phyloP scores from a whole-genome alignment of 2,113 vertebrate genomes.

The Takifugu flavidus region DNA sequence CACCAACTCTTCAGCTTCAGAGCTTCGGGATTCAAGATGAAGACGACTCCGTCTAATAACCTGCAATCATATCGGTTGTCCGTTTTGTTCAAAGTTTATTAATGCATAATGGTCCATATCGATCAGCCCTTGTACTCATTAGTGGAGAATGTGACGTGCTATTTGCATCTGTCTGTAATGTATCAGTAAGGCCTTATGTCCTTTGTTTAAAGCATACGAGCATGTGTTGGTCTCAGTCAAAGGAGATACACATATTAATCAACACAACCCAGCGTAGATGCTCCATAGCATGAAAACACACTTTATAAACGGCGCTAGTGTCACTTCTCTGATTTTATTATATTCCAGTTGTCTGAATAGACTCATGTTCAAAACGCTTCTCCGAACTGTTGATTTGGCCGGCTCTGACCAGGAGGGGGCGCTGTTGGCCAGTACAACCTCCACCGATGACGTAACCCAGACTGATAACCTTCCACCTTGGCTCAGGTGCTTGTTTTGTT shows the following conservation, averaged over 20 bases:
- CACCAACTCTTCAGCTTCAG: conserved; percentile 17
- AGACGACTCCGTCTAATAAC: conserved; percentile 46
- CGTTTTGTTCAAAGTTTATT: conserved; percentile 55
- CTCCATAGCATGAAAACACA: conserved; percentile 50
- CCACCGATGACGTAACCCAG: neutral
- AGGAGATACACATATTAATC: conserved; percentile 36
- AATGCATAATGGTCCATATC: conserved; percentile 52
- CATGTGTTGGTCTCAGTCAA: conserved; percentile 53
- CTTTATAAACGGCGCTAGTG: conserved; percentile 42
- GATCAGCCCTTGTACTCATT: conserved; percentile 66
- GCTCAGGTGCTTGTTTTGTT: too few species aligned
- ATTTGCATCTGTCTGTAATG: conserved; percentile 64
- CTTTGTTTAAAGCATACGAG: conserved; percentile 60
- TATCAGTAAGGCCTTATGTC: conserved; percentile 67
- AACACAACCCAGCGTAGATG: conserved; percentile 29
- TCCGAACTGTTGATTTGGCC: too few species aligned
- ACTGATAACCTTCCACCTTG: too few species aligned
- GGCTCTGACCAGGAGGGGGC: conserved; percentile 38
- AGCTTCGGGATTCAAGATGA: conserved; percentile 30
- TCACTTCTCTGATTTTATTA: conserved; percentile 27
- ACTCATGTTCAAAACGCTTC: too few species aligned
- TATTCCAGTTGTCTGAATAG: conserved; percentile 4
- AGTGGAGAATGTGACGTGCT: conserved; percentile 70
- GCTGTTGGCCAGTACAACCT: conserved; percentile 16
- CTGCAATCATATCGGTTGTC: conserved; percentile 59